Evolutionary conservation across 2,888 invertebrate species (phyloP).

Genomic region (Drosophila lacicola): DNA sequence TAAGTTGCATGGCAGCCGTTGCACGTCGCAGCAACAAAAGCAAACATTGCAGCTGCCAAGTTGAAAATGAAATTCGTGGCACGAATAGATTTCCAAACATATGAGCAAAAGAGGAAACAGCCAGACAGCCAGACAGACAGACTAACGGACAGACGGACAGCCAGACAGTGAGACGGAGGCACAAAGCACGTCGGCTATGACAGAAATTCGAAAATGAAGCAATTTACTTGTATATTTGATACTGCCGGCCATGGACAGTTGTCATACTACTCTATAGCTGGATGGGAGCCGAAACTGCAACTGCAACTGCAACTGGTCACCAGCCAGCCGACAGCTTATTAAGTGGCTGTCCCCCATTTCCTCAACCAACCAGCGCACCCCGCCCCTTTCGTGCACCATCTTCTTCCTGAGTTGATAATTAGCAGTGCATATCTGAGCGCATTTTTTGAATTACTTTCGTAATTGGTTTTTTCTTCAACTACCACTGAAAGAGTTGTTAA

Average conservation of each 20-base stretch:
- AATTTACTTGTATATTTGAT: conserved; percentile 79
- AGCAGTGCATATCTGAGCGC: conserved; percentile 44
- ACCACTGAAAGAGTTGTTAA: conserved; percentile 31
- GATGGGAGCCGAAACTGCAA: conserved; percentile 28
- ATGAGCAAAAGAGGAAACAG: conserved; percentile 58
- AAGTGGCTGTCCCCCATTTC: conserved; percentile 22
- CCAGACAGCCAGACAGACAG: conserved; percentile 14
- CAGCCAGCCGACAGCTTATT: conserved; percentile 46
- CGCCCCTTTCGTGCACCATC: background rate
- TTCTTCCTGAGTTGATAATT: conserved; percentile 32
- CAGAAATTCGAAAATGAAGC: conserved; percentile 81
- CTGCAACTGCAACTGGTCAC: conserved; percentile 39
- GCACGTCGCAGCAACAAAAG: conserved; percentile 72
- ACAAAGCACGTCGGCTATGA: conserved; percentile 71
- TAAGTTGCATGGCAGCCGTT: conserved; percentile 81
- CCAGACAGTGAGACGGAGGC: conserved; percentile 5
- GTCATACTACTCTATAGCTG: conserved; percentile 46
- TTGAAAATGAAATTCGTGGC: conserved; percentile 79
- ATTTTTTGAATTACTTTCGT: conserved; percentile 49
- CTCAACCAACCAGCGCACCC: no score
- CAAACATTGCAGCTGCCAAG: conserved; percentile 75
- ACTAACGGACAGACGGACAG: conserved; percentile 10
- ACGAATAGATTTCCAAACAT: conserved; percentile 77
- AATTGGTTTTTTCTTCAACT: conserved; percentile 43
- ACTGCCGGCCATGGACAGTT: conserved; percentile 65